Evolutionary conservation across 2,888 invertebrate genomes (phyloP), one percentile per base, ranked within the genome.

Genomic region (Lycocerus yunnanus): DNA sequence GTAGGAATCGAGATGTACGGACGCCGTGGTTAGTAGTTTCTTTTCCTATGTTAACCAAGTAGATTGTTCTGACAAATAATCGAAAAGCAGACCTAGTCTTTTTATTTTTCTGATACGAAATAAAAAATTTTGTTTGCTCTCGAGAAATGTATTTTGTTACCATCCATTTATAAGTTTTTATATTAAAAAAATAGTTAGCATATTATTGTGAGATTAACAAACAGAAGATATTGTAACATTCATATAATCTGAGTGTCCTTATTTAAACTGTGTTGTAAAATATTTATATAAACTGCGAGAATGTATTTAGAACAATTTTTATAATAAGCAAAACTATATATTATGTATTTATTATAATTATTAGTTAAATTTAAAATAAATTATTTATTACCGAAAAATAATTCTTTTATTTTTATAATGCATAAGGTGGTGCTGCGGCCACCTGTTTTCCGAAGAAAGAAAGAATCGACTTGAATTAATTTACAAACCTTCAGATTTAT

Each of bases 341-440:
- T 81, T 14, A 20, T 84, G 84, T 86, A 86, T 86, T 86, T 86
- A 86, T 86, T 85, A 84, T 63, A 18, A 63, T n/a, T 82, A 81
- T 75, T 85, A 84, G 83, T 78, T 83, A 83, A 83, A 83, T 82
- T 73, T 10, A 71, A 75, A 73, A 84, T 85, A 85, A 85, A 85
- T 84, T 85, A 85, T 85, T 85, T 85, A 85, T 85, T 85, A 81
- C 73, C 79, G 74, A 78, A 69, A 65, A 69, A n/a, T 20, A 9
- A 58, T 16, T 27, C 18, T 71, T 72, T 75, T 77, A 69, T 18
- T 18, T 18, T 18, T 18, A 18, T 18, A 3, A 18, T 3, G 18
- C 18, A n/a, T n/a, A n/a, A n/a, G n/a, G n/a, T n/a, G n/a, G n/a
- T n/a, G n/a, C n/a, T n/a, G n/a, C n/a, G n/a, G n/a, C n/a, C n/a